phyloP scores from a whole-genome alignment of 2,797 vertebrate genomes.

The Alosa sapidissima region DNA sequence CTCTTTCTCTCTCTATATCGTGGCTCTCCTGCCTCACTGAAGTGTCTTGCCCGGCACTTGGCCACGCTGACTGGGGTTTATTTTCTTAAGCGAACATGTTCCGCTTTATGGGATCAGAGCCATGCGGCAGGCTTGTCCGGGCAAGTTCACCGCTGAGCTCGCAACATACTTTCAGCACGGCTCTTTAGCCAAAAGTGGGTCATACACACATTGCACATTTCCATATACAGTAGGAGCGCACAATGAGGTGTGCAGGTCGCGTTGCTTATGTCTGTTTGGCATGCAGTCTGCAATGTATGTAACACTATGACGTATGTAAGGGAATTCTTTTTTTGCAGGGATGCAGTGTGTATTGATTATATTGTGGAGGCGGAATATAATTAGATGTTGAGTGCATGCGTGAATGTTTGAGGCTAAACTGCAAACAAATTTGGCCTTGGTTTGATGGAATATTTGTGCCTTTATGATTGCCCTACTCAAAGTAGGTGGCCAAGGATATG shows the following conservation, averaged over 20 bases:
- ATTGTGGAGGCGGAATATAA: neutral
- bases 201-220: neutral
- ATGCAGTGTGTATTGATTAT: neutral
- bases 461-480: neutral
- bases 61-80: neutral
- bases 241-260: neutral
- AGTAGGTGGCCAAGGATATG: constrained; percentile 1
- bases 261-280: neutral
- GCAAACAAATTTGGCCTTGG: neutral
- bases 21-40: neutral
- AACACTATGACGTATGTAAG: neutral
- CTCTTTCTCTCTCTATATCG: neutral
- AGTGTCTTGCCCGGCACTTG: neutral
- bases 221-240: neutral
- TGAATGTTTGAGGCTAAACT: neutral
- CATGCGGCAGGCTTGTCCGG: constrained; percentile 19
- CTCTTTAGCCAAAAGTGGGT: neutral
- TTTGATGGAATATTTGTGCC: neutral
- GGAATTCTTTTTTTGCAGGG: neutral
- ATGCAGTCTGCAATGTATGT: neutral
- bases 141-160: constrained; percentile 6
- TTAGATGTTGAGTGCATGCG: neutral
- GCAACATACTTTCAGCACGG: constrained; percentile 8
- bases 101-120: neutral
- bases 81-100: constrained; percentile 20